These are phyloP conservation scores for Jaculus jaculus DNA, from an alignment of 2,113 vertebrate genomes.

Conservation along the genomic window DNA sequence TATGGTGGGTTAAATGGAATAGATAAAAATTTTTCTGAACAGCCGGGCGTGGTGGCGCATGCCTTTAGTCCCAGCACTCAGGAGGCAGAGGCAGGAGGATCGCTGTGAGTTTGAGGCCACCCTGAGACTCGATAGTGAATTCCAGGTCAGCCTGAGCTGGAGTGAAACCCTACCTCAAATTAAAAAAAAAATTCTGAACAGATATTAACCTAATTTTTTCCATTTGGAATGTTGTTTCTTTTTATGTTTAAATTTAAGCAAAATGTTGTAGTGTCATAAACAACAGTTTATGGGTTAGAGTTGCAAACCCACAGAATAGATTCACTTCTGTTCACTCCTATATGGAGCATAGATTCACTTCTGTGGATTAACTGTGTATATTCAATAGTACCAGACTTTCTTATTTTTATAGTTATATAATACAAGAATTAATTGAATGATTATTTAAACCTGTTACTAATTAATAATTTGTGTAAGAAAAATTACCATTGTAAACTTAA, in stretches of 20 bases:
- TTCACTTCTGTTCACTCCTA: no score
- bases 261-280: not conserved
- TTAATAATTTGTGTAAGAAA: not conserved
- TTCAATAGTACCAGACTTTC: not conserved
- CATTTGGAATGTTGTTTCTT: not conserved
- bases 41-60: no score
- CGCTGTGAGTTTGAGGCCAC: no score
- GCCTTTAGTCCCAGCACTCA: no score
- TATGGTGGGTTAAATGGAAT: not conserved
- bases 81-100: no score
- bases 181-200: no score
- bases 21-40: not conserved
- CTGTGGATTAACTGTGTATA: not conserved
- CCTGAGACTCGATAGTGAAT: no score
- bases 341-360: not conserved
- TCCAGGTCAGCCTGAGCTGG: no score
- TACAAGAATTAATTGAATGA: not conserved
- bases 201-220: not conserved
- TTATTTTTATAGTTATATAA: not conserved
- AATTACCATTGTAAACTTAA: not conserved
- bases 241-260: not conserved
- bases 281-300: not conserved
- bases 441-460: slow-evolving; percentile 8
- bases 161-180: no score
- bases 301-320: not conserved